These are phyloP conservation scores for Bubo blakistoni DNA, from an alignment of 2,113 vertebrate genomes.

Conservation along the genomic window DNA sequence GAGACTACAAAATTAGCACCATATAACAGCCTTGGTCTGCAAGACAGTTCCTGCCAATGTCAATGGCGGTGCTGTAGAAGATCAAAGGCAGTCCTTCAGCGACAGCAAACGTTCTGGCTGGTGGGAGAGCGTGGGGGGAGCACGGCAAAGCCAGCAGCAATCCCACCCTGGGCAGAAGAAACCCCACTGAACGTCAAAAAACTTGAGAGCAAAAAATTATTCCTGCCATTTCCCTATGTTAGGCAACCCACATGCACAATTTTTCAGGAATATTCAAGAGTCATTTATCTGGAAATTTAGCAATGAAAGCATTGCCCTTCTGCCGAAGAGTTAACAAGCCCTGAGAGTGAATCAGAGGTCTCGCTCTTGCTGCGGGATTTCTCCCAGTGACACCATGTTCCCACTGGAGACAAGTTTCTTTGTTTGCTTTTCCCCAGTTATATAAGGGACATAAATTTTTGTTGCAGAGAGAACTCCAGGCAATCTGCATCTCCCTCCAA, in stretches of 20 bases:
- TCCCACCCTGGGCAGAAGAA: neutral
- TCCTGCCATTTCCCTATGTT: neutral
- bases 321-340: neutral
- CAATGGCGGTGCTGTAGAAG: neutral
- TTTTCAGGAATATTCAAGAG: neutral
- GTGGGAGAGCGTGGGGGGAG: neutral
- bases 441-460: constrained; percentile 28
- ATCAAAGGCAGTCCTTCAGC: constrained; percentile 18
- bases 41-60: constrained; percentile 2
- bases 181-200: neutral
- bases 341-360: neutral
- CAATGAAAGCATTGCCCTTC: neutral
- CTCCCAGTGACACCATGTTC: constrained; percentile 34
- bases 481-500: constrained; percentile 4
- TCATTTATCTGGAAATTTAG: neutral
- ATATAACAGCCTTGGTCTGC: neutral
- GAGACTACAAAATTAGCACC: constrained; percentile 48
- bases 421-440: constrained; percentile 48
- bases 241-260: neutral
- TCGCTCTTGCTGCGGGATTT: neutral
- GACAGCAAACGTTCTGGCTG: neutral
- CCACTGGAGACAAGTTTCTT: constrained; percentile 52
- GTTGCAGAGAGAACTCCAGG: constrained; percentile 22
- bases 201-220: neutral
- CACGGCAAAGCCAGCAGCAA: neutral